Base-by-base conservation (phyloP, 2,113 vertebrate species). In the Calyptommatus sinebrachiatus region DNA sequence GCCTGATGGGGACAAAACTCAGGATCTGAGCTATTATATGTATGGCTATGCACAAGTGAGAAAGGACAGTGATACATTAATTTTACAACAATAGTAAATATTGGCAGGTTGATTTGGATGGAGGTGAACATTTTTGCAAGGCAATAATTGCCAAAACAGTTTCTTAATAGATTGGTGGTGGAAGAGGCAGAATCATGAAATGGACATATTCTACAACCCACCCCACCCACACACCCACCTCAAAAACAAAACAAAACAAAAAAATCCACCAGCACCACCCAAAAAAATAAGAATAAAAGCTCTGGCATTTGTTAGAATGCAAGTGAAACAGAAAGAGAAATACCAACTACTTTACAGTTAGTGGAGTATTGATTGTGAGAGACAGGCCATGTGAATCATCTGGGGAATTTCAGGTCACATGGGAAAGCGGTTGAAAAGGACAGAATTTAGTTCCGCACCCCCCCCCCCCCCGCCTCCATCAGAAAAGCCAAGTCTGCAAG, bases 401-500 rank as follows among this genome's bases (percentile, higher is more conserved):
- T 81, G 29, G 61, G 53, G 14, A 85, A 79, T 88, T 89, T 78
- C 84, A 71, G 28, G 26, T 46, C 57, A 48, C 67, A 26, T 46
- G 73, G 67, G 35, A 65, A 53, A 41, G 18, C 78, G 67, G 78
- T 29, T 2, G 16, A 79, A 87, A 80, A 78, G 84, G 80, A 83
- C 0, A 1, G 7, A 41, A 76, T 45, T 35, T 79, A 35, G n/a
- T 9, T 24, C 5, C 22, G 24, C 5, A 7, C 0, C 26, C 31
- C 73, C 67, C 28, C 28, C 24, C 1, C 76, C 1, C 73, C 2
- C 29, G 1, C 83, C 5, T 50, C 60, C 70, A 77, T 6, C 6
- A 76, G 72, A 83, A 89, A 84, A 86, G n/a, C 63, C 80, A 82
- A 62, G 66, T 9, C 57, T 71, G 53, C 9, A 22, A 82, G 57